Conservation (phyloP, 1,140 invertebrate genomes). For the Brachionus plicatilis region DNA sequence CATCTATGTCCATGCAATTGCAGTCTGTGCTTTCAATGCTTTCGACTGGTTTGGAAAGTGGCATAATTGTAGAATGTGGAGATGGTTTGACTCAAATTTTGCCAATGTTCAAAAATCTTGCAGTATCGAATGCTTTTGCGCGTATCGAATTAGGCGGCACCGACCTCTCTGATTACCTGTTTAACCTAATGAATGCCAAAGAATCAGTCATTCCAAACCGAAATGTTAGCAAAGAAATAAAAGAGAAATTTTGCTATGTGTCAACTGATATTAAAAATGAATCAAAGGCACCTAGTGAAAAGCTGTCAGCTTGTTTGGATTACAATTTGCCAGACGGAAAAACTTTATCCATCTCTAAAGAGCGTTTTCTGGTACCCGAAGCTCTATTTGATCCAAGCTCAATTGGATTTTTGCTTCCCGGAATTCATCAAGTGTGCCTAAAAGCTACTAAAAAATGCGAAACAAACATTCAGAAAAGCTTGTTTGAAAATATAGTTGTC, state of each 20-base stretch:
- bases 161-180: constrained; percentile 86
- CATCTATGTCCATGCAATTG: constrained; percentile 83
- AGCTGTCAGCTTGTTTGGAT: constrained; percentile 58
- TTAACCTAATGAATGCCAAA: constrained; percentile 64
- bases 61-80: constrained; percentile 80
- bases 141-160: constrained; percentile 80
- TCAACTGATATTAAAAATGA: constrained; percentile 53
- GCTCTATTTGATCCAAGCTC: constrained; percentile 86
- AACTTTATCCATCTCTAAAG: constrained; percentile 80
- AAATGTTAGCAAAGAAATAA: constrained; percentile 70
- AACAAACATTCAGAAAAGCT: not conserved
- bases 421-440: constrained; percentile 78
- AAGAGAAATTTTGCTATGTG: constrained; percentile 64
- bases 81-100: constrained; percentile 86
- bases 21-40: constrained; percentile 82
- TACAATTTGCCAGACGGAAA: constrained; percentile 65
- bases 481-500: constrained; percentile 45
- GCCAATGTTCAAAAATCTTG: constrained; percentile 95
- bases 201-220: not conserved
- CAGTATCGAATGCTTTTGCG: constrained; percentile 68
- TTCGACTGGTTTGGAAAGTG: constrained; percentile 84
- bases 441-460: constrained; percentile 8
- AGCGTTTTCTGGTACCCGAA: constrained; percentile 73
- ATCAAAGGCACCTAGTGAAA: constrained; percentile 60
- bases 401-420: constrained; percentile 94